Conservation (phyloP, 2,797 vertebrate genomes). For the Hafferia zeledoni region DNA sequence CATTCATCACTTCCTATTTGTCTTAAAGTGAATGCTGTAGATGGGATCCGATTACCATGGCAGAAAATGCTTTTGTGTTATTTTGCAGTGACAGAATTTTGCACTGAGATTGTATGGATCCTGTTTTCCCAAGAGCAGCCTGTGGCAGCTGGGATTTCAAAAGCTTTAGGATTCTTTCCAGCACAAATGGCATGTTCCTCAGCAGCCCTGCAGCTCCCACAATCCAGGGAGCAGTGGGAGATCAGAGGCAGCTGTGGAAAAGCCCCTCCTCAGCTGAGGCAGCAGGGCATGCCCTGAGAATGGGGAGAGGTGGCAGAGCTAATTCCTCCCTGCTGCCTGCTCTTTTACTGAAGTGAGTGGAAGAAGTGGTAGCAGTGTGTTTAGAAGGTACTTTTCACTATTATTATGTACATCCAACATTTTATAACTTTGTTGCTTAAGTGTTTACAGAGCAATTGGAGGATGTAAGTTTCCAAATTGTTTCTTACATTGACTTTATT, state of each 20-base stretch:
- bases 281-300: background rate
- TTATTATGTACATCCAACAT: background rate
- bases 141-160: conserved; percentile 50
- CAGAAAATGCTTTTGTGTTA: conserved; percentile 39
- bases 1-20: conserved; percentile 58
- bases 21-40: conserved; percentile 32
- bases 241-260: conserved; percentile 15
- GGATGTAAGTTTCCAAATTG: background rate
- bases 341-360: background rate
- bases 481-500: background rate
- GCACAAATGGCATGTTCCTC: conserved; percentile 35
- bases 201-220: conserved; percentile 6
- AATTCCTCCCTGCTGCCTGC: background rate
- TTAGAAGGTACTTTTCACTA: background rate
- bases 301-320: background rate
- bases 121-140: conserved; percentile 45
- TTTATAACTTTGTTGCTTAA: background rate
- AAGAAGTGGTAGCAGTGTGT: background rate
- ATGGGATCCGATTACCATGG: background rate
- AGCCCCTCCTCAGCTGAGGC: background rate
- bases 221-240: background rate
- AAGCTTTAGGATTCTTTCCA: conserved; percentile 57
- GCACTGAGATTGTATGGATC: background rate
- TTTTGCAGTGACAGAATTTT: conserved; percentile 26
- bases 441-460: background rate